phyloP scores from a whole-genome alignment of 1,140 invertebrate species.

The Drosophila cardini region DNA sequence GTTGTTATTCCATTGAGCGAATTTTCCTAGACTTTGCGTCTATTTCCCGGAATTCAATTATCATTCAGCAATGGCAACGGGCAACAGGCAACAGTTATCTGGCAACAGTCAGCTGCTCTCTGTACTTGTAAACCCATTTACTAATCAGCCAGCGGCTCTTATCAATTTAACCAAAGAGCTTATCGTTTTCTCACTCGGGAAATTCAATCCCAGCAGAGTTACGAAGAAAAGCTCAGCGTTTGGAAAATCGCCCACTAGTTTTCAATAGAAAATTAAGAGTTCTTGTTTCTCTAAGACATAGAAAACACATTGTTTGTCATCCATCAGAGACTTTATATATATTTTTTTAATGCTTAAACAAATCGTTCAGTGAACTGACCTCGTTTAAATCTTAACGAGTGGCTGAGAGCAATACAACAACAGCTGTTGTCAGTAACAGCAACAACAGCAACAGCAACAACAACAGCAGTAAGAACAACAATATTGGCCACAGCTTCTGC shows the following conservation, averaged over 20 bases:
- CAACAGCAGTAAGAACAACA: not conserved
- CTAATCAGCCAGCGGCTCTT: slow-evolving; percentile 24
- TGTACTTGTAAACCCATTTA: slow-evolving; percentile 14
- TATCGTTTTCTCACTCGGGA: slow-evolving; percentile 2
- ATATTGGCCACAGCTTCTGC: too few relatives aligned
- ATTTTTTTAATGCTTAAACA: not conserved
- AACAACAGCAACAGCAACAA: not conserved
- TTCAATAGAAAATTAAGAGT: not conserved
- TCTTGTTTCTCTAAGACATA: not conserved
- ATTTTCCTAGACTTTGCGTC: slow-evolving; percentile 3
- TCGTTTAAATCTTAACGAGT: slow-evolving; percentile 4
- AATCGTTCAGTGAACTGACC: slow-evolving; percentile 17
- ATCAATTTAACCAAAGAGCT: slow-evolving; percentile 5
- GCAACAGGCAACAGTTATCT: not conserved
- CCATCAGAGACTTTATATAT: not conserved
- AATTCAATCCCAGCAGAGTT: slow-evolving; percentile 6
- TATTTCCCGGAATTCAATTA: slow-evolving; percentile 22
- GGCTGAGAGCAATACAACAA: not conserved
- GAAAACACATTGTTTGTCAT: not conserved
- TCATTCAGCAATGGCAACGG: not conserved
- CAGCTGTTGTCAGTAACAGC: slow-evolving; percentile 3
- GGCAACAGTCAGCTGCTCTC: not conserved
- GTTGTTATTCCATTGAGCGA: not conserved
- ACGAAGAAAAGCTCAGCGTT: slow-evolving; percentile 1
- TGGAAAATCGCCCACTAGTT: not conserved